Base-by-base conservation (phyloP, 2,113 vertebrate species). In the Gopherus flavomarginatus region DNA sequence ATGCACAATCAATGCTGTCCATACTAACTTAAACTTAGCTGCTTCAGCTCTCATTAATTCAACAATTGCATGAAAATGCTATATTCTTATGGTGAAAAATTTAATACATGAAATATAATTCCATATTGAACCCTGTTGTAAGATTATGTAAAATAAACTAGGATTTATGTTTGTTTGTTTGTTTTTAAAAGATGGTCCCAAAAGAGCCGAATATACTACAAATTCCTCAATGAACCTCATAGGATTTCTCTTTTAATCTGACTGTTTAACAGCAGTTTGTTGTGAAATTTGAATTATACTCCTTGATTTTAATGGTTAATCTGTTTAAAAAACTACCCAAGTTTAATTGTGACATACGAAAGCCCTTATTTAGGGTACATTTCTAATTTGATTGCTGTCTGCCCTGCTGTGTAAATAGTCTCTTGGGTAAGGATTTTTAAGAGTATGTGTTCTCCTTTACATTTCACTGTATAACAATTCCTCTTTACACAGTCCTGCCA, bases 391-490 rank as follows among this genome's bases (percentile, higher is more conserved):
- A 98, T 96, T 95, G 97, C 96, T 98, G 97, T 97, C 80, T 95
- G 95, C 97, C 98, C 98, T 98, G 98, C 98, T 98, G 98, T 93
- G 97, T 98, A 98, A 98, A 98, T 98, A 98, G 98, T 98, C 98
- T 98, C 98, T 94, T 96, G 98, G 98, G 98, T 95, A 96, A 38
- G 88, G 88, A 91, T 96, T 98, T 97, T 98, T 98, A 97, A 97
- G 96, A 92, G 96, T 83, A 94, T 87, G 94, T 91, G 91, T 93
- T 97, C 83, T 98, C 93, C 95, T 98, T 97, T 96, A 96, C 97
- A 90, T 98, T 98, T 99, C 98, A 95, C 97, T 97, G 98, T 99
- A 98, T 98, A 99, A 98, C 98, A 98, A 99, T 99, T 99, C 98
- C 98, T 99, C 98, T 98, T 98, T 98, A 98, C 98, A 94, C 98